Base-by-base conservation (phyloP, 2,113 vertebrate genomes). In the Vimba vimba region DNA sequence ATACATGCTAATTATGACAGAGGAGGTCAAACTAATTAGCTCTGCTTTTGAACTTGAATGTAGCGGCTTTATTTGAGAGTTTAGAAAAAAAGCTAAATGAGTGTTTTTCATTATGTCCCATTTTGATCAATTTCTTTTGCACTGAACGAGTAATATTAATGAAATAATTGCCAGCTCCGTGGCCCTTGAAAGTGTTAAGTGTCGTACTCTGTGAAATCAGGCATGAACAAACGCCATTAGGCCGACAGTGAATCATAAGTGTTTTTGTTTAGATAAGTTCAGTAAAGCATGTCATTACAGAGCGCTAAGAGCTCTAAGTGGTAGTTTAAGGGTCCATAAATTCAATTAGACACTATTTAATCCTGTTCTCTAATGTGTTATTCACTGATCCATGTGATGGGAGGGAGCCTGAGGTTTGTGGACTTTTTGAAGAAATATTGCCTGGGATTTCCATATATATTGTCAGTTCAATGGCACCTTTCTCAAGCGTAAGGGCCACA, bases 381-480 rank as follows among this genome's bases (percentile, higher is more conserved):
- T 90, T 90, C 88, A 90, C 79, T 85, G 90, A 92, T 84, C 79
- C 91, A 86, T 86, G 85, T 88, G 90, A 92, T 89, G 86, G 73
- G 91, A 82, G 43, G n/a, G 33, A 60, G 39, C 71, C 86, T 87
- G 87, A 78, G 89, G 88, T 79, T 36, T 62, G 82, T 78, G 91
- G 91, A 90, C 90, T 95, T 77, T 93, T 92, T 95, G 93, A 95
- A 94, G 94, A 96, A 94, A 94, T 94, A 94, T 94, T 93, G 92
- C 92, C 87, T 85, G 94, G 92, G 95, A 94, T 94, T 95, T 96
- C 94, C 95, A 96, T 96, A 95, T 97, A 96, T 96, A 96, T 95
- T 96, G 93, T 94, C 90, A 89, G 92, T 95, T 95, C 95, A 96
- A 96, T 96, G 93, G 94, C 88, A 91, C 91, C 47, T 90, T 91